Base-by-base conservation (phyloP, 37 sponge, comb jelly and placozoan species). In the Haliclona indistincta region DNA sequence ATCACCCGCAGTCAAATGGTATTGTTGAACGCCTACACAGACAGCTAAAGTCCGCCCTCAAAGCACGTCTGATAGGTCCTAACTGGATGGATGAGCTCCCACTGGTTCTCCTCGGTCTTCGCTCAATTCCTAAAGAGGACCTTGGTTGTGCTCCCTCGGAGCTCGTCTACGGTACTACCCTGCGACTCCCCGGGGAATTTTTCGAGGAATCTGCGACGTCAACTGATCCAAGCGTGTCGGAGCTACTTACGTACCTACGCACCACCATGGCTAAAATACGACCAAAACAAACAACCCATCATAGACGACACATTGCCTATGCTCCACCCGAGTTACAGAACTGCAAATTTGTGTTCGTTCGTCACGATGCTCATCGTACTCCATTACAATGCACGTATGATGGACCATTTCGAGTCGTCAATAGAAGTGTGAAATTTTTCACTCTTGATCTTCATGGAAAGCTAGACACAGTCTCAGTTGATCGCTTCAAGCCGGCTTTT, bases 91-190 rank as follows among this genome's bases (percentile, higher is more conserved):
- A n/a, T n/a, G n/a, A n/a, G n/a, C n/a, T n/a, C n/a, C n/a, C n/a
- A n/a, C n/a, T n/a, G n/a, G n/a, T n/a, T n/a, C n/a, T n/a, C n/a
- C n/a, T n/a, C n/a, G n/a, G n/a, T n/a, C 29, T 68, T 45, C 42
- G 79, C 1, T 38, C 69, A 43, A 62, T 70, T 32, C 70, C 80
- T 20, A 79, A 68, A 39, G 77, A 77, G 6, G 77, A 69, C 34
- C 49, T 69, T 20, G 58, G 80, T 1, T 68, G 54, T 54, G 28
- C 68, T 36, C n/a, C n/a, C n/a, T n/a, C n/a, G n/a, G n/a, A n/a
- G n/a, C n/a, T n/a, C n/a, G n/a, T n/a, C n/a, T n/a, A n/a, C n/a
- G n/a, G n/a, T n/a, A n/a, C n/a, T n/a, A n/a, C n/a, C n/a, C n/a
- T n/a, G n/a, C n/a, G n/a, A n/a, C n/a, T n/a, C n/a, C n/a, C n/a